Evolutionary conservation across 2,113 vertebrate species (phyloP).

Genomic region (Girardinichthys multiradiatus): DNA sequence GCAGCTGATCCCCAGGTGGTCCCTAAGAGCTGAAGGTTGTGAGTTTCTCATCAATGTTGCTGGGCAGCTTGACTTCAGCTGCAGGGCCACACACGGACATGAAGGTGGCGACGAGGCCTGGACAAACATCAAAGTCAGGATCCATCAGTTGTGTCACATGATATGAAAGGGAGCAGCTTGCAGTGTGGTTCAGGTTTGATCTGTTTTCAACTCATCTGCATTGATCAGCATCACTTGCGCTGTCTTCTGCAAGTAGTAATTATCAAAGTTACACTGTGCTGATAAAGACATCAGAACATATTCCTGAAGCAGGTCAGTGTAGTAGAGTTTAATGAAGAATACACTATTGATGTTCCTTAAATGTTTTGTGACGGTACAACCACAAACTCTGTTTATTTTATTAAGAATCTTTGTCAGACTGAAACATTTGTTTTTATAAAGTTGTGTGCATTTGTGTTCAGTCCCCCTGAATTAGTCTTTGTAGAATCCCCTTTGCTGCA

Average conservation of each 20-base stretch:
- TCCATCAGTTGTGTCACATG: slow-evolving; percentile 64
- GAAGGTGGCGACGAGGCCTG: slow-evolving; percentile 57
- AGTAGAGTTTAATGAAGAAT: background rate
- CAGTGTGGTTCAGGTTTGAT: slow-evolving; percentile 45
- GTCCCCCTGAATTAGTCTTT: no score
- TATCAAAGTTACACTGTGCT: background rate
- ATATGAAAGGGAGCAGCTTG: slow-evolving; percentile 66
- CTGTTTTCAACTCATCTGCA: slow-evolving; percentile 51
- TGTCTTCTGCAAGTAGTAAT: slow-evolving; percentile 25
- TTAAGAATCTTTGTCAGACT: background rate
- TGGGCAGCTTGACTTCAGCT: slow-evolving; percentile 67
- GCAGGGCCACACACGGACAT: slow-evolving; percentile 68
- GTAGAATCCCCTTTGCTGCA: no score
- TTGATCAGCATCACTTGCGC: slow-evolving; percentile 26
- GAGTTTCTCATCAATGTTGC: slow-evolving; percentile 63
- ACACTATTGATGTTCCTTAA: background rate
- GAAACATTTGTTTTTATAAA: background rate
- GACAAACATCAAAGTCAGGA: slow-evolving; percentile 62
- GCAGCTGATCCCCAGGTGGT: slow-evolving; percentile 68
- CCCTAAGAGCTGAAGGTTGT: slow-evolving; percentile 65
- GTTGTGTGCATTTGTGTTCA: no score
- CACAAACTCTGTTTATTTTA: background rate
- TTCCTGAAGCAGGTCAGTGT: background rate
- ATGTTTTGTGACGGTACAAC: background rate
- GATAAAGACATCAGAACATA: background rate